These are phyloP conservation scores for Palythoa grandiflora DNA, from an alignment of 92 coral and sea anemone species.

Conservation along the genomic window DNA sequence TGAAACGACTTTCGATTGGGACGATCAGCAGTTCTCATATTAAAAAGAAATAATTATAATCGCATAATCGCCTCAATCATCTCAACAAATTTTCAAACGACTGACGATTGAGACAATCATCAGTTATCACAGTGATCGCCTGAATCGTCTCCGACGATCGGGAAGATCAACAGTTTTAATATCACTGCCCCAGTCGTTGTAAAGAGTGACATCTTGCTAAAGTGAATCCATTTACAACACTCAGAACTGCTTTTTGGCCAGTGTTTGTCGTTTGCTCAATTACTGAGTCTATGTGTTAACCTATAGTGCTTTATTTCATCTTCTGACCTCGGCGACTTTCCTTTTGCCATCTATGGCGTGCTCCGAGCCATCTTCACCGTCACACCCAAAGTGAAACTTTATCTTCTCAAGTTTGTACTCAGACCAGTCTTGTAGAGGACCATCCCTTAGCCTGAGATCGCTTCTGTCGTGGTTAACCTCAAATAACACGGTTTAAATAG, in stretches of 20 bases:
- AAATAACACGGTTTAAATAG: neutral
- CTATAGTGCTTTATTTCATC: neutral
- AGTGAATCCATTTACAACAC: no score
- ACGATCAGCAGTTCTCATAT: no score
- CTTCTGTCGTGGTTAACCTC: conserved; percentile 30
- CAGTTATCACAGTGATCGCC: no score
- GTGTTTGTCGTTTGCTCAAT: neutral
- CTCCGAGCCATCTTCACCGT: conserved; percentile 55
- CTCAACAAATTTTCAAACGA: no score
- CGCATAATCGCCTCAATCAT: no score
- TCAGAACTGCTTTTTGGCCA: neutral
- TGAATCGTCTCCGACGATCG: no score
- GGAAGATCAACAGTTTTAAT: no score
- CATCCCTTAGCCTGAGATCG: conserved; percentile 54
- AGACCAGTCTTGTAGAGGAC: conserved; percentile 47
- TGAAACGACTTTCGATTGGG: no score
- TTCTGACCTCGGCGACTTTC: conserved; percentile 56
- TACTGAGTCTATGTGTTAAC: neutral
- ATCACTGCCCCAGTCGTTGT: no score
- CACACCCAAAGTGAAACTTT: conserved; percentile 59
- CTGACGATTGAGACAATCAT: no score
- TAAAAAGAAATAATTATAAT: no score
- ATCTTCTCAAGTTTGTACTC: conserved; percentile 49
- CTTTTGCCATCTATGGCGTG: conserved; percentile 55
- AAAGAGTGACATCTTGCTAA: no score